phyloP scores from a whole-genome alignment of 2,888 invertebrate species.

The Aporophyla lueneburgensis region DNA sequence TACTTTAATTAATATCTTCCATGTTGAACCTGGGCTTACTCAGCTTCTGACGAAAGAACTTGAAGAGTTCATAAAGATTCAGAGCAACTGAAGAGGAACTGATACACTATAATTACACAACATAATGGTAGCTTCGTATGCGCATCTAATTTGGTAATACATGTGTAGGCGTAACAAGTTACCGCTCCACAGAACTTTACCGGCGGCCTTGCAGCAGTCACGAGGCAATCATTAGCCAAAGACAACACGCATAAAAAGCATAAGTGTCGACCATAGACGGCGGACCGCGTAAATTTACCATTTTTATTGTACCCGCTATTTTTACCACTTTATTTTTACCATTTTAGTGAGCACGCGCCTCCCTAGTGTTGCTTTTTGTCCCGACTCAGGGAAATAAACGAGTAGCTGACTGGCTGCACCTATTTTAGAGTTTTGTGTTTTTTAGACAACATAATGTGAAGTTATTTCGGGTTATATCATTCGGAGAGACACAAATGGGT shows the following conservation, averaged over 20 bases:
- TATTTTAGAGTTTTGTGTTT: constrained; percentile 71
- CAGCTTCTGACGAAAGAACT: constrained; percentile 8
- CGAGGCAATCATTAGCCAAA: constrained; percentile 87
- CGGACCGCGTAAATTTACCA: constrained; percentile 88
- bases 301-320: constrained; percentile 88
- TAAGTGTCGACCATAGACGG: constrained; percentile 86
- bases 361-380: constrained; percentile 82
- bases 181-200: constrained; percentile 71
- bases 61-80: neutral
- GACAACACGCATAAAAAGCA: constrained; percentile 90
- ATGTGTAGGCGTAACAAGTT: constrained; percentile 64
- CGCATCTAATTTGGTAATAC: constrained; percentile 57
- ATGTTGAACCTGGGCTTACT: neutral
- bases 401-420: constrained; percentile 64
- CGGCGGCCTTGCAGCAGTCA: constrained; percentile 77
- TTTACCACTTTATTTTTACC: constrained; percentile 85
- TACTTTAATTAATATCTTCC: neutral
- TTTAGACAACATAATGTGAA: constrained; percentile 64
- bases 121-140: constrained; percentile 35
- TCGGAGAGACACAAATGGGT: constrained; percentile 63
- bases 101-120: constrained; percentile 50
- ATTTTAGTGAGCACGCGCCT: constrained; percentile 86
- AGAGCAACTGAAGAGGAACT: constrained; percentile 39
- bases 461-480: constrained; percentile 67
- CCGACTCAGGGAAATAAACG: constrained; percentile 74